Evolutionary conservation across 2,888 invertebrate genomes (phyloP).

Genomic region (Eupeodes luniger): DNA sequence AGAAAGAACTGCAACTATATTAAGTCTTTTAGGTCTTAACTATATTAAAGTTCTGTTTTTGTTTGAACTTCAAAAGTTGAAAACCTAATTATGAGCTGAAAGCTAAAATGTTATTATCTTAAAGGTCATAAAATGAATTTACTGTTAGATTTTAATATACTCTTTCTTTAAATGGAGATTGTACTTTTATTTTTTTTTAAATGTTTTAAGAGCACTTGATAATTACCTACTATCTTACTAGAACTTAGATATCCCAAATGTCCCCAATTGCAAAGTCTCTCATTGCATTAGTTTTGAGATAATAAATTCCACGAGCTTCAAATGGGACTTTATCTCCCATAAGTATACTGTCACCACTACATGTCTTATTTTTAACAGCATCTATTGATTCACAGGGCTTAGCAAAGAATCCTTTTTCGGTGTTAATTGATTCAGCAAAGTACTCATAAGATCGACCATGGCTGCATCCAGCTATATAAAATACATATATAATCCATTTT

Average conservation of each 20-base stretch:
- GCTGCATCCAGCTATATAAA: slow-evolving; percentile 87
- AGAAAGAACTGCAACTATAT: no score
- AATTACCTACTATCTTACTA: no score
- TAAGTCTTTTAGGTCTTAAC: no score
- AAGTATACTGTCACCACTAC: slow-evolving; percentile 81
- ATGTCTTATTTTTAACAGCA: slow-evolving; percentile 80
- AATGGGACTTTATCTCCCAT: slow-evolving; percentile 86
- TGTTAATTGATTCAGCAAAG: slow-evolving; percentile 88
- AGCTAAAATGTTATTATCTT: no score
- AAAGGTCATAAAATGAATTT: no score
- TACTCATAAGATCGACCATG: slow-evolving; percentile 87
- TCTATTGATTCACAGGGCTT: slow-evolving; percentile 86
- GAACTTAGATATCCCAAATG: slow-evolving; percentile 56
- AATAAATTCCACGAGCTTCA: slow-evolving; percentile 86
- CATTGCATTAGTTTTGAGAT: slow-evolving; percentile 86
- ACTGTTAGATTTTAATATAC: no score
- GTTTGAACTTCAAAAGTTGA: no score
- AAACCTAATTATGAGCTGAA: no score
- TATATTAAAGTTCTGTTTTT: no score
- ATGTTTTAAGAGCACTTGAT: no score
- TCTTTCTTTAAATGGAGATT: no score
- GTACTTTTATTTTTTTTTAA: no score
- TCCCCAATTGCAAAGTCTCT: slow-evolving; percentile 85
- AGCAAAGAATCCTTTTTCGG: slow-evolving; percentile 85
- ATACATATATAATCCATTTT: not conserved